Evolutionary conservation across 2,888 invertebrate genomes (phyloP).

Genomic region (Agonopterix heracliana): DNA sequence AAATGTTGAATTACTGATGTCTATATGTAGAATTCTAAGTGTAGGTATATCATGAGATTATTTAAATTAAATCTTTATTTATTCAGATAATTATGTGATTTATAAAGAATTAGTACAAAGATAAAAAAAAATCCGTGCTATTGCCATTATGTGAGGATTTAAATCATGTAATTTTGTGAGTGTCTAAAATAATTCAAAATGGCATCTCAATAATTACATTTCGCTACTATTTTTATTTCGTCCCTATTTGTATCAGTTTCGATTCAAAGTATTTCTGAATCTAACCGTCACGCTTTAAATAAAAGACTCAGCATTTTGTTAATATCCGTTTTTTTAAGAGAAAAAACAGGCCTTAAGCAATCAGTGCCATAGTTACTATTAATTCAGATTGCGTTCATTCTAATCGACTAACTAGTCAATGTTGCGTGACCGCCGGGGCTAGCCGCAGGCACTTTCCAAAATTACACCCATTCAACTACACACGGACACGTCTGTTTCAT

Average conservation of each 20-base stretch:
- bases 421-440: conserved; percentile 45
- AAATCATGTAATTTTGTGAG: too few species aligned
- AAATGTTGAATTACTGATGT: conserved; percentile 24
- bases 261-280: too few species aligned
- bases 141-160: too few species aligned
- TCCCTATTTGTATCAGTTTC: too few species aligned
- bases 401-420: conserved; percentile 33
- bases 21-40: conserved; percentile 1
- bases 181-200: too few species aligned
- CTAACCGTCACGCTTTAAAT: too few species aligned
- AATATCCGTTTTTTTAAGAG: background rate
- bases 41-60: background rate
- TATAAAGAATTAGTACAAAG: too few species aligned
- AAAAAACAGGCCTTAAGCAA: background rate
- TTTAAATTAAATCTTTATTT: too few species aligned
- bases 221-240: too few species aligned
- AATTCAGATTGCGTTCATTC: conserved; percentile 35
- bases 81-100: too few species aligned
- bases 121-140: too few species aligned
- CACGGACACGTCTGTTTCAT: conserved; percentile 6
- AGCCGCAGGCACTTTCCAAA: conserved; percentile 49
- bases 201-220: too few species aligned
- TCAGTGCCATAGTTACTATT: conserved; percentile 16
- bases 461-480: conserved; percentile 32
- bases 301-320: background rate